A percentile compares a stretch with the other conserved stretches of the same genome.
These are phyloP conservation scores for Chelidonichthys spinosus DNA, from an alignment of 2,797 vertebrate genomes.

Conservation along the genomic window DNA sequence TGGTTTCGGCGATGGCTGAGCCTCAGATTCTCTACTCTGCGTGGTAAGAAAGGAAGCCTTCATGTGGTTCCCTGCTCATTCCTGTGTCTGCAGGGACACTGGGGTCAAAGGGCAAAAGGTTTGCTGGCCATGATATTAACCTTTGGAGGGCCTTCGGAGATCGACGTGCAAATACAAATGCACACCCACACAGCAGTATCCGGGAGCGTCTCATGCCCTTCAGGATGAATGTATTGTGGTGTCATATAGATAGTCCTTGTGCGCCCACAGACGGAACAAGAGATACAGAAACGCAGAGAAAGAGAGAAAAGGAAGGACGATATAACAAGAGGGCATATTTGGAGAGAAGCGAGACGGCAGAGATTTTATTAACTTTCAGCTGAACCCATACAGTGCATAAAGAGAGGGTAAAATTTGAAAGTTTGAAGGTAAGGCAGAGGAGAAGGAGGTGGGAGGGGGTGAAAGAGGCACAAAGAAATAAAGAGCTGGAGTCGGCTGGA, in stretches of 20 bases:
- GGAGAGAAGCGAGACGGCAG: conserved; percentile 28
- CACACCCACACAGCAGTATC: conserved; percentile 45
- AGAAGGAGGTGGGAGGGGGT: conserved; percentile 39
- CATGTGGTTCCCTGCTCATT: conserved; percentile 6
- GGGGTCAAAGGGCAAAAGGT: conserved; percentile 51
- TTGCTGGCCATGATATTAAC: conserved; percentile 45
- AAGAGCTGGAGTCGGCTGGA: conserved; percentile 52
- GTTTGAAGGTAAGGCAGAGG: conserved; percentile 60
- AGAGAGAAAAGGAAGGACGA: conserved; percentile 15
- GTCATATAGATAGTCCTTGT: conserved; percentile 32
- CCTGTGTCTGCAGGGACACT: conserved; percentile 25
- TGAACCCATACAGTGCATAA: conserved; percentile 62
- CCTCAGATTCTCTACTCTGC: neutral
- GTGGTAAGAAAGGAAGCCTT: conserved; percentile 19
- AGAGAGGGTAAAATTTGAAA: conserved; percentile 62
- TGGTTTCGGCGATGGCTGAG: conserved; percentile 4
- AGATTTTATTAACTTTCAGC: conserved; percentile 64
- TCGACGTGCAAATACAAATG: conserved; percentile 25
- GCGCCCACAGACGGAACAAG: conserved; percentile 42
- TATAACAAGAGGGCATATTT: conserved; percentile 40
- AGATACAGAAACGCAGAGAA: conserved; percentile 12
- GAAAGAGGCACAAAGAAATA: conserved; percentile 58
- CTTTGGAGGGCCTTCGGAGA: conserved; percentile 26
- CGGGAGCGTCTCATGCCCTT: conserved; percentile 53
- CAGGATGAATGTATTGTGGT: conserved; percentile 51